phyloP scores from a whole-genome alignment of 1,140 invertebrate species.

The Ylistrum balloti region DNA sequence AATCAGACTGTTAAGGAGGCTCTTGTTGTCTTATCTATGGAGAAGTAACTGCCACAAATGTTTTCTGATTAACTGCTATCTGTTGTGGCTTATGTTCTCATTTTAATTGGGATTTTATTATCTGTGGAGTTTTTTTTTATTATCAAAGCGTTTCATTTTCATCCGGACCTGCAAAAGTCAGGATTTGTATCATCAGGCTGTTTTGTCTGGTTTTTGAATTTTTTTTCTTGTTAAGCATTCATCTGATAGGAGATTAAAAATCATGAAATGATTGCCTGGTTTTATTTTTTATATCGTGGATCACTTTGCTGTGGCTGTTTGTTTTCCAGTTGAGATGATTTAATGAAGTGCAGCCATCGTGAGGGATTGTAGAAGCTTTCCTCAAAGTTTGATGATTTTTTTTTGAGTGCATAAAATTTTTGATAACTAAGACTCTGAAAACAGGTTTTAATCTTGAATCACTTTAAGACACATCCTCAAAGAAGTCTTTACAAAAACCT shows the following conservation, averaged over 20 bases:
- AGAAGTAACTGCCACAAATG: not conserved
- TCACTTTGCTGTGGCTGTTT: not conserved
- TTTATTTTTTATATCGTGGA: not conserved
- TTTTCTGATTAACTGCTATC: not conserved
- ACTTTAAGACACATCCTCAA: not conserved
- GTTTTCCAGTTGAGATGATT: not conserved
- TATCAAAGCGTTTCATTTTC: constrained; percentile 17
- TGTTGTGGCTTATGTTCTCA: constrained; percentile 33
- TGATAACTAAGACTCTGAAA: not conserved
- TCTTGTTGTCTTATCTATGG: not conserved
- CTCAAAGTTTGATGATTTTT: not conserved
- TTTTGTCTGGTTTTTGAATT: not conserved
- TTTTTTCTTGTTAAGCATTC: not conserved
- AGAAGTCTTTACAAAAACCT: not conserved
- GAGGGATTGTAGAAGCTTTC: not conserved
- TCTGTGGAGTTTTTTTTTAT: constrained; percentile 25
- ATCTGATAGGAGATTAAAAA: not conserved
- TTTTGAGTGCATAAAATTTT: not conserved
- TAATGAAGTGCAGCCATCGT: constrained; percentile 33
- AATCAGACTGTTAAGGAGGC: not conserved
- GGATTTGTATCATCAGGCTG: not conserved
- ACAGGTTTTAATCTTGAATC: not conserved
- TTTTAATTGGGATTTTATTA: constrained; percentile 40
- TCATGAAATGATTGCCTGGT: not conserved
- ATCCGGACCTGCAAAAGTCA: not conserved